Evolutionary conservation across 2,888 invertebrate species (phyloP).

Genomic region (Thecocarcelia acutangulata): DNA sequence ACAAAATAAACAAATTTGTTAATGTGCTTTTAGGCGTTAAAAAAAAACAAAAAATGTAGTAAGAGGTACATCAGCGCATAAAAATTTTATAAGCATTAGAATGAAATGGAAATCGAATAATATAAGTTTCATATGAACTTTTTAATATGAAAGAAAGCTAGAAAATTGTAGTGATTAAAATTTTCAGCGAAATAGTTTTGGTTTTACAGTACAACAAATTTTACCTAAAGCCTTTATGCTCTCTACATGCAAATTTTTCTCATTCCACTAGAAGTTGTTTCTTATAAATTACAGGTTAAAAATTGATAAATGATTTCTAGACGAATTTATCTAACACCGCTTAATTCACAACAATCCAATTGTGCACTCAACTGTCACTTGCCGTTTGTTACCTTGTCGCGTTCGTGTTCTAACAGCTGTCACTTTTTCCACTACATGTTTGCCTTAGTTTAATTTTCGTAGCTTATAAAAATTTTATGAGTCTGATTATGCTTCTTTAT

Average conservation of each 20-base stretch:
- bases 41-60: slow-evolving; percentile 58
- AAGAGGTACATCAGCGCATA: slow-evolving; percentile 35
- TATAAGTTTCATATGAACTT: neutral
- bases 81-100: slow-evolving; percentile 52
- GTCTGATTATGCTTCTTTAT: slow-evolving; percentile 25
- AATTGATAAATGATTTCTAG: too few relatives aligned
- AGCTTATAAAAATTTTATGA: slow-evolving; percentile 68
- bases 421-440: slow-evolving; percentile 27
- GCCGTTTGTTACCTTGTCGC: neutral
- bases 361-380: neutral
- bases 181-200: too few relatives aligned
- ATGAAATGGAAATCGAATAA: slow-evolving; percentile 7
- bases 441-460: slow-evolving; percentile 56
- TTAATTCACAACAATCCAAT: neutral
- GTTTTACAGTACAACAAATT: too few relatives aligned
- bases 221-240: too few relatives aligned
- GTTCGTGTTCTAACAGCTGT: neutral
- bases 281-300: neutral
- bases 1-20: slow-evolving; percentile 66
- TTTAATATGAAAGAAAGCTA: neutral
- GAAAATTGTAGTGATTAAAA: too few relatives aligned
- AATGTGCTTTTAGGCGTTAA: slow-evolving; percentile 68
- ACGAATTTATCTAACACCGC: too few relatives aligned
- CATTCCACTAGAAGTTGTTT: neutral
- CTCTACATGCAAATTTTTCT: too few relatives aligned